Conservation (phyloP, 2,113 vertebrate species). For the Lontra canadensis region DNA sequence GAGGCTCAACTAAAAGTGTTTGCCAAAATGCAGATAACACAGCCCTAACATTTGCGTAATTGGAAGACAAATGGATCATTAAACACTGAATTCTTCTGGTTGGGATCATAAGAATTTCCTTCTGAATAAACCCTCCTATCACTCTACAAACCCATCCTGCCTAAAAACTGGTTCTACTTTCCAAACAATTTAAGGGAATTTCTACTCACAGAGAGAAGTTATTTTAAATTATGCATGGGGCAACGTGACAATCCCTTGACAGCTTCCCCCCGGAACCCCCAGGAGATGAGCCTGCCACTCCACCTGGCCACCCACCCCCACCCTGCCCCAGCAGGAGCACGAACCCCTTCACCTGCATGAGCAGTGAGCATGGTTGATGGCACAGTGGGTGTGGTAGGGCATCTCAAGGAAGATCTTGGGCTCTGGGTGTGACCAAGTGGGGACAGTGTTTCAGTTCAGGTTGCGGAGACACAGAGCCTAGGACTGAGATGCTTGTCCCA, state of each 20-base stretch:
- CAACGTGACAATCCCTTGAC: no score
- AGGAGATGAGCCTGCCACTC: neutral
- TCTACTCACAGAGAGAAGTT: neutral
- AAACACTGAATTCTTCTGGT: neutral
- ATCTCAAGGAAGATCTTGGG: neutral
- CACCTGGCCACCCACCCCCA: rapidly evolving
- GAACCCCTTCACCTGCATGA: neutral
- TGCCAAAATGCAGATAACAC: neutral
- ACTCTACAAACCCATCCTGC: neutral
- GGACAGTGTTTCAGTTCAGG: neutral
- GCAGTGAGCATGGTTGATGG: neutral
- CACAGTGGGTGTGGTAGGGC: no score
- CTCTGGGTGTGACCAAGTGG: neutral
- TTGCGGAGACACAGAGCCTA: neutral
- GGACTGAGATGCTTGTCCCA: no score
- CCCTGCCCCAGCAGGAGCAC: no score
- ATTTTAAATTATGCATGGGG: neutral
- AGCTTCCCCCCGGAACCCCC: neutral
- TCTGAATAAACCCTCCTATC: neutral
- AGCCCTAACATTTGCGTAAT: neutral
- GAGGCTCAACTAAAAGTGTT: neutral
- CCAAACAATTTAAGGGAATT: neutral
- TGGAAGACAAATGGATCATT: neutral
- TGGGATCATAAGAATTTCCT: neutral
- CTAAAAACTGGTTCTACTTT: neutral